These are phyloP conservation scores for Metellina segmentata DNA, from an alignment of 2,888 invertebrate genomes.

Conservation along the genomic window DNA sequence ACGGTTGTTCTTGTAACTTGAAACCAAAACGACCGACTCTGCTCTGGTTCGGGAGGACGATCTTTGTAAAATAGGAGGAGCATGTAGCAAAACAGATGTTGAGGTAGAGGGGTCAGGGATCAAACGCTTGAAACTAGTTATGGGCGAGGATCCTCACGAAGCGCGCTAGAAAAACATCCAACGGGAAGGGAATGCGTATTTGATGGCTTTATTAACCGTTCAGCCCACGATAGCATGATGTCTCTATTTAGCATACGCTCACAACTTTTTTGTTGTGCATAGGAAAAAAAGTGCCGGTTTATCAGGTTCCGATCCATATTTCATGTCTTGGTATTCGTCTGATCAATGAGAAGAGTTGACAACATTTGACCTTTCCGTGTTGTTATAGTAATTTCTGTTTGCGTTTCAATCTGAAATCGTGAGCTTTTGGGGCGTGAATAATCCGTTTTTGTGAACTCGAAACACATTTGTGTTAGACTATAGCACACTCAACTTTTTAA, in stretches of 20 bases:
- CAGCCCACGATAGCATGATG: slow-evolving; percentile 21
- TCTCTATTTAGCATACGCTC: slow-evolving; percentile 37
- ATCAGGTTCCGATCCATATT: background rate
- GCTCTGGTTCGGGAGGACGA: slow-evolving; percentile 6
- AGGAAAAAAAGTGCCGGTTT: background rate
- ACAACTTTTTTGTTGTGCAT: slow-evolving; percentile 5
- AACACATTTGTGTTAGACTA: too few species aligned
- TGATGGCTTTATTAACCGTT: slow-evolving; percentile 64
- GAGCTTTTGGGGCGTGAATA: too few species aligned
- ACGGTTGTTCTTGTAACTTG: too few species aligned
- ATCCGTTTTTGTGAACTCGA: too few species aligned
- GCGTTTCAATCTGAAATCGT: too few species aligned
- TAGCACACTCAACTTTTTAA: too few species aligned
- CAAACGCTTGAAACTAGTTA: slow-evolving; percentile 46
- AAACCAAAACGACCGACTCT: too few species aligned
- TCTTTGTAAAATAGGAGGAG: slow-evolving; percentile 41
- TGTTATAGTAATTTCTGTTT: too few species aligned
- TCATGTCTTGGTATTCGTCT: background rate
- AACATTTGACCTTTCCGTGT: background rate
- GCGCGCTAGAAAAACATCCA: slow-evolving; percentile 45
- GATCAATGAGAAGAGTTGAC: background rate
- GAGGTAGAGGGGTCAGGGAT: slow-evolving; percentile 53
- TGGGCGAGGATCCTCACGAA: slow-evolving; percentile 40
- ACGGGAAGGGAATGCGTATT: slow-evolving; percentile 24
- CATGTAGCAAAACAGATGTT: slow-evolving; percentile 29